Conservation (phyloP, 2,888 invertebrate genomes). For the Tachina grossa region DNA sequence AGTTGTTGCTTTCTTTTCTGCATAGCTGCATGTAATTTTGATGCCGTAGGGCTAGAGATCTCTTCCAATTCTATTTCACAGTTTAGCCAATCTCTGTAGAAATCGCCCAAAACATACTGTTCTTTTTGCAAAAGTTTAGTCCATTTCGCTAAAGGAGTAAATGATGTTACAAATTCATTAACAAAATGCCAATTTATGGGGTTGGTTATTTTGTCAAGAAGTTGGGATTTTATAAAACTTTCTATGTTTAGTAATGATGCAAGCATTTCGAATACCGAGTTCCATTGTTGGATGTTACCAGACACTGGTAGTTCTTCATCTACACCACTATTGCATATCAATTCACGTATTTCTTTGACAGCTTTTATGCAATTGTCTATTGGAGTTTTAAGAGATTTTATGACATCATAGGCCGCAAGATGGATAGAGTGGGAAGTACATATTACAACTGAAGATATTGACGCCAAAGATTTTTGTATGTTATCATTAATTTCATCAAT, state of each 20-base stretch:
- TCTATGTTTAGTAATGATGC: background rate
- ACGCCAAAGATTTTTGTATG: slow-evolving; percentile 36
- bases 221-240: background rate
- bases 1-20: slow-evolving; percentile 43
- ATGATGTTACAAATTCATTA: slow-evolving; percentile 62
- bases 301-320: slow-evolving; percentile 41
- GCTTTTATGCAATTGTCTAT: background rate
- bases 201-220: background rate
- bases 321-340: background rate
- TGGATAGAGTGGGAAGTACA: slow-evolving; percentile 40
- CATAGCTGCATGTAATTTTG: slow-evolving; percentile 18
- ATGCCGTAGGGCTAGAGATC: slow-evolving; percentile 26
- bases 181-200: slow-evolving; percentile 66
- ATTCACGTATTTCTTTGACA: background rate
- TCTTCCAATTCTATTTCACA: slow-evolving; percentile 62
- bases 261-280: slow-evolving; percentile 61
- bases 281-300: slow-evolving; percentile 57
- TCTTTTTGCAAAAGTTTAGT: slow-evolving; percentile 57
- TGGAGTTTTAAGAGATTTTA: slow-evolving; percentile 5
- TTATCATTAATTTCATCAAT: slow-evolving; percentile 11
- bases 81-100: slow-evolving; percentile 68
- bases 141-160: slow-evolving; percentile 67
- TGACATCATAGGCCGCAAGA: slow-evolving; percentile 41
- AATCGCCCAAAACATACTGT: slow-evolving; percentile 70
- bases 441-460: slow-evolving; percentile 5